Base-by-base conservation (phyloP, 2,797 vertebrate species). In the Graptemys geographica region DNA sequence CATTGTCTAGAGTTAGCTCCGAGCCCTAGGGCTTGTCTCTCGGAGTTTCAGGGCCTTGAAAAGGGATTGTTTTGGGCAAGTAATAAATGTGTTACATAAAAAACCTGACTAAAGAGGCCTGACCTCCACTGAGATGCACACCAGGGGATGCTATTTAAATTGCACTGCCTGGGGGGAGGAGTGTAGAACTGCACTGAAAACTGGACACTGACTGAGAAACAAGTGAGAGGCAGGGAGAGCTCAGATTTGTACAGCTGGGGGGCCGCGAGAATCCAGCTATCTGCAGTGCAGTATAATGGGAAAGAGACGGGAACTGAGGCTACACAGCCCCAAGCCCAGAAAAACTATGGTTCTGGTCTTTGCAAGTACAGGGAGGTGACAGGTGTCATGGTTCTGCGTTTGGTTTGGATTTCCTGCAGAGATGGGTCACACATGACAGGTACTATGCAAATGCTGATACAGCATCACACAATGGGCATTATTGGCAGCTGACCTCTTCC, bases 91-190 rank as follows among this genome's bases (percentile, higher is more conserved):
- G 53, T 79, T 79, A 27, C 37, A 44, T 81, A 74, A 92, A 88
- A 55, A 65, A 8, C 8, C 25, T 84, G 25, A 19, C 56, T 86
- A 52, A 44, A 84, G 3, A 21, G 5, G 53, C 53, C 33, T 84
- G 59, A n/a, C 16, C 76, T 28, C 9, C 0, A 0, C 3, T 90
- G 13, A 13, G 25, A 49, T 15, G 7, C 11, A 47, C 44, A 16
- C 27, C 9, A 65, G 15, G 16, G 8, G 31, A 65, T 7, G 0
- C 8, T 65, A 15, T 65, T 65, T 65, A 65, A 65, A 65, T n/a
- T 65, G 33, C 62, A 65, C 15, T 19, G 62, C 62, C 8, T n/a
- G 31, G 62, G 33, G 8, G 33, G 16, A 65, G 62, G 33, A n/a
- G 33, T n/a, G 7, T 65, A 65, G 62, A 18, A 65, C 33, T 13